Evolutionary conservation across 2,797 vertebrate genomes (phyloP).

Genomic region (Rhadinocentrus ornatus): DNA sequence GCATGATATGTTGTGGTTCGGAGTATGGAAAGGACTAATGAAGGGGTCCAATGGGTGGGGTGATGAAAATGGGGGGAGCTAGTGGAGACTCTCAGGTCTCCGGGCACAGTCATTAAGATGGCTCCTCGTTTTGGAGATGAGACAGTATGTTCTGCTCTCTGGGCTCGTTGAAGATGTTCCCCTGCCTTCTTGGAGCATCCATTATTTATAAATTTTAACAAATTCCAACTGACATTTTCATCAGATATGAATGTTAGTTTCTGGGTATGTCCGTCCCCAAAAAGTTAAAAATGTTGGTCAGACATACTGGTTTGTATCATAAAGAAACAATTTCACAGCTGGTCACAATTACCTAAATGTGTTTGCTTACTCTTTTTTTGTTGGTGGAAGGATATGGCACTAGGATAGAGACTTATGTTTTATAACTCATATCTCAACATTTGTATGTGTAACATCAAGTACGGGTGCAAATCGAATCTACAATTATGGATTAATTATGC

Average conservation of each 20-base stretch:
- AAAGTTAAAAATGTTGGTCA: constrained; percentile 20
- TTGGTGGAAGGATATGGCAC: neutral
- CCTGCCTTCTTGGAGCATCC: constrained; percentile 60
- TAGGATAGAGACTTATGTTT: neutral
- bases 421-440: too few relatives aligned
- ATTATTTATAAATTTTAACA: constrained; percentile 79
- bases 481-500: too few relatives aligned
- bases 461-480: too few relatives aligned
- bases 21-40: constrained; percentile 41
- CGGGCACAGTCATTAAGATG: constrained; percentile 76
- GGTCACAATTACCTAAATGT: neutral
- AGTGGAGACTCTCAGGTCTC: constrained; percentile 67
- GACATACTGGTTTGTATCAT: constrained; percentile 9
- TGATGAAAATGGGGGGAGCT: constrained; percentile 16
- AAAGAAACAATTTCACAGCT: constrained; percentile 8
- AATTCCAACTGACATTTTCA: constrained; percentile 80
- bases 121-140: constrained; percentile 72
- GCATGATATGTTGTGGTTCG: constrained; percentile 44
- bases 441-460: too few relatives aligned
- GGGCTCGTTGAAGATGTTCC: constrained; percentile 79
- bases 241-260: constrained; percentile 67
- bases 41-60: constrained; percentile 31
- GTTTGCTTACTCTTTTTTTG: neutral
- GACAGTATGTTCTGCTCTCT: constrained; percentile 58
- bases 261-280: constrained; percentile 22